Base-by-base conservation (phyloP, 2,888 invertebrate species). In the Nephrotoma flavescens region DNA sequence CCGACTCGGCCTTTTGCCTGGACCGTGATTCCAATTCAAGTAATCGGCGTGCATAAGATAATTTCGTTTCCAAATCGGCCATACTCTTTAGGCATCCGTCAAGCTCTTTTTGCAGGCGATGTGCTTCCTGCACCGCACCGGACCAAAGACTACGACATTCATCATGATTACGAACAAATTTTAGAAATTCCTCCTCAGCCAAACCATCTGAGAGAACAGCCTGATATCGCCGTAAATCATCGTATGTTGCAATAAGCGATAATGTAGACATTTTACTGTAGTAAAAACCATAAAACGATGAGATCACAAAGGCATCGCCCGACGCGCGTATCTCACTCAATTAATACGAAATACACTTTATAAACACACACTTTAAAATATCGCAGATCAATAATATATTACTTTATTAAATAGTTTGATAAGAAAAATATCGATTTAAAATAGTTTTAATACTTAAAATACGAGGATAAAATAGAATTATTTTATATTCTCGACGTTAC, bases 11-110 rank as follows among this genome's bases (percentile, higher is more conserved):
- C 89, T 93, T 93, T 87, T 94, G 93, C 31, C 96, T 92, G 86
- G 94, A 94, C 88, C 94, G 94, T 89, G 95, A 96, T 89, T 97
- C 97, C 87, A 95, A 94, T 89, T 97, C 97, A 0, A 97, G 92
- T 71, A 97, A 92, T 88, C 95, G 95, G 87, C 97, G 93, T 0
- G 96, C 96, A 90, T 96, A 95, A 88, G 95, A 95, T 88, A 98
- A 93, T 90, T 97, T 96, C 4, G 95, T 94, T 89, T 97, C 96
- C 89, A 96, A 93, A 89, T 95, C 95, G 5, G 94, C 93, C 87
- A 95, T 94, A 85, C 96, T 95, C 31, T 94, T 93, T 52, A 95
- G 94, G 4, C 95, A 94, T 86, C 94, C 94, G 88, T 96, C 95
- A 42, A 97, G 91, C 89, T 95, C 94, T 0, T 93, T 92, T 89